Percentiles rank a stretch among this genome's conserved stretches.
These are phyloP conservation scores for Tanypteryx hageni DNA, from an alignment of 2,888 invertebrate species.

Conservation along the genomic window DNA sequence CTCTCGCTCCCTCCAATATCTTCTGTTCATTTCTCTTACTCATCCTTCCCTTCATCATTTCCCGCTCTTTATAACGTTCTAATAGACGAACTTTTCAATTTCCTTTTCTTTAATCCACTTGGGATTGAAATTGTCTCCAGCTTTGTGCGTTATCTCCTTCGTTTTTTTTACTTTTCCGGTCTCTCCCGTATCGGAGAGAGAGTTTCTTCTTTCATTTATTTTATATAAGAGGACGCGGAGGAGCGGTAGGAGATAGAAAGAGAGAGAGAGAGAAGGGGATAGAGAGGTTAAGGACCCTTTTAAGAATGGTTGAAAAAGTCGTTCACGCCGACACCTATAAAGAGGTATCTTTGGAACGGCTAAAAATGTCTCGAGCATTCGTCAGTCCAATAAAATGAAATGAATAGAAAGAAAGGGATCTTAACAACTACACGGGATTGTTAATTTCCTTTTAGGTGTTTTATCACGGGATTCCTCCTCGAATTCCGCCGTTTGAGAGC, in stretches of 20 bases:
- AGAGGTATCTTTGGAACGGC: constrained; percentile 13
- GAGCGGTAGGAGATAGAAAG: not conserved
- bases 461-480: not conserved
- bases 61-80: not conserved
- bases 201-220: too few species aligned
- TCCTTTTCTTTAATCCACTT: constrained; percentile 3
- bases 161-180: not conserved
- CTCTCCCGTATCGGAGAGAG: not conserved
- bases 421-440: constrained; percentile 19
- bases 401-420: not conserved
- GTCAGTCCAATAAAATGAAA: constrained; percentile 10
- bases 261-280: not conserved
- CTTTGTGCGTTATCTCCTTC: not conserved
- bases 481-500: not conserved
- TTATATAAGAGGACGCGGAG: too few species aligned
- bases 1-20: not conserved
- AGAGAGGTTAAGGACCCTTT: constrained; percentile 20
- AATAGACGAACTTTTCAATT: not conserved
- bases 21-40: not conserved
- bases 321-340: constrained; percentile 23
- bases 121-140: not conserved
- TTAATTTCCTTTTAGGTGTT: constrained; percentile 35
- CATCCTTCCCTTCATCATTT: not conserved
- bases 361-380: constrained; percentile 22
- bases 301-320: constrained; percentile 28